Evolutionary conservation across 2,797 vertebrate genomes (phyloP), one percentile per base, ranked within the genome.

Genomic region (Sciurus vulgaris): DNA sequence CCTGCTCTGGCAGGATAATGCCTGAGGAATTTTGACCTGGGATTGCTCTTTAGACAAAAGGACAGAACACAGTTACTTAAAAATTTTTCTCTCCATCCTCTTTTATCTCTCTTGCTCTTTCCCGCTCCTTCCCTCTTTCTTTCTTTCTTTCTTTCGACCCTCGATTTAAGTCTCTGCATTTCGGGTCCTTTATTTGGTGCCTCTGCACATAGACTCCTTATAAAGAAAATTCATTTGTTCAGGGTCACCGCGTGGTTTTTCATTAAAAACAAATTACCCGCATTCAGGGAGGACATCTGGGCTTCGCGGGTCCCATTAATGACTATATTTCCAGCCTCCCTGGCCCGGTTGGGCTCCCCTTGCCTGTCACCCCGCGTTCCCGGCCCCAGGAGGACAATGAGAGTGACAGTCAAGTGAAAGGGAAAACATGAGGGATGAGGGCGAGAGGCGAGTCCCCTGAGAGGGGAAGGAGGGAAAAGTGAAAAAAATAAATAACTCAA

Each of bases 261-360:
- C 99, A 99, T 99, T 99, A 99, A 99, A 99, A 99, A 99, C 99
- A 99, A 99, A 99, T 99, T 99, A 99, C 99, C 98, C 98, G 99
- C 99, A 99, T 99, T 99, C 99, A 99, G 99, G 99, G 99, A 99
- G 99, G 99, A 99, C 99, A 99, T 99, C 99, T 99, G 99, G 99
- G 99, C 99, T 99, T 99, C 99, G 0, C 76, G 96, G 98, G 98
- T 98, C 98, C 99, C 99, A 98, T 99, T 99, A 99, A 99, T 99
- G 99, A 99, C 99, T 99, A 99, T 99, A 99, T 99, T 99, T 99
- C 98, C 98, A 98, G 98, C 98, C 98, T 98, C 98, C 97, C 98
- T 95, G 54, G 98, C 98, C 98, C 95, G 97, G 98, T 98, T 98
- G 98, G 98, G 98, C 98, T 98, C 98, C 98, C 98, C 98, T 98